Evolutionary conservation across 2,888 invertebrate genomes (phyloP).

Genomic region (Cheilosia impressa): DNA sequence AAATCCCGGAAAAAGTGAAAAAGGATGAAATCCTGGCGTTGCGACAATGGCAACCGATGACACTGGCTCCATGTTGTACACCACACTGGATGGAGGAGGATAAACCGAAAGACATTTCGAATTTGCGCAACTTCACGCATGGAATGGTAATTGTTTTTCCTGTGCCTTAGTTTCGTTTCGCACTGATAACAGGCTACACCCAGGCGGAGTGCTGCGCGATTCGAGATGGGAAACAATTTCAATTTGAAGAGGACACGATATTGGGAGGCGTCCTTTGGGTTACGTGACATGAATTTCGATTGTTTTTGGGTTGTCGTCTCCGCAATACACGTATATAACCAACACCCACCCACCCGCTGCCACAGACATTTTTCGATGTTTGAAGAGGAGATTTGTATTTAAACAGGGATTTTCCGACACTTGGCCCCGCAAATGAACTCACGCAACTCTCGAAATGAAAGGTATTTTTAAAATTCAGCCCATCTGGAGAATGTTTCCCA

Average conservation of each 20-base stretch:
- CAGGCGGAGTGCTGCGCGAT: constrained; percentile 33
- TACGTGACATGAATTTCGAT: constrained; percentile 69
- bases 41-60: constrained; percentile 17
- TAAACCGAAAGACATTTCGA: constrained; percentile 68
- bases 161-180: constrained; percentile 18
- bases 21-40: constrained; percentile 50
- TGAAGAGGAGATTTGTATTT: constrained; percentile 61
- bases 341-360: background rate
- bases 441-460: background rate
- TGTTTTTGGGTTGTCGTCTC: background rate
- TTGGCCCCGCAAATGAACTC: constrained; percentile 44
- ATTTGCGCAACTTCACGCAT: constrained; percentile 74
- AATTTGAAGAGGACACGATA: constrained; percentile 70
- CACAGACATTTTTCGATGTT: constrained; percentile 25
- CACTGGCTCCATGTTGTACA: background rate
- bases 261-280: constrained; percentile 29
- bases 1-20: constrained; percentile 68
- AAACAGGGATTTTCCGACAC: constrained; percentile 64
- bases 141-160: constrained; percentile 72
- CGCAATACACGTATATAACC: background rate
- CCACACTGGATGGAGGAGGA: constrained; percentile 7
- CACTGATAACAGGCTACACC: constrained; percentile 30
- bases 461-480: constrained; percentile 53
- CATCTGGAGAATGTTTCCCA: constrained; percentile 61
- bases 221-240: constrained; percentile 69